Percentiles rank a stretch among this genome's conserved stretches.
Evolutionary conservation across 2,113 vertebrate genomes (phyloP).

Genomic region (Arothron firmamentum): DNA sequence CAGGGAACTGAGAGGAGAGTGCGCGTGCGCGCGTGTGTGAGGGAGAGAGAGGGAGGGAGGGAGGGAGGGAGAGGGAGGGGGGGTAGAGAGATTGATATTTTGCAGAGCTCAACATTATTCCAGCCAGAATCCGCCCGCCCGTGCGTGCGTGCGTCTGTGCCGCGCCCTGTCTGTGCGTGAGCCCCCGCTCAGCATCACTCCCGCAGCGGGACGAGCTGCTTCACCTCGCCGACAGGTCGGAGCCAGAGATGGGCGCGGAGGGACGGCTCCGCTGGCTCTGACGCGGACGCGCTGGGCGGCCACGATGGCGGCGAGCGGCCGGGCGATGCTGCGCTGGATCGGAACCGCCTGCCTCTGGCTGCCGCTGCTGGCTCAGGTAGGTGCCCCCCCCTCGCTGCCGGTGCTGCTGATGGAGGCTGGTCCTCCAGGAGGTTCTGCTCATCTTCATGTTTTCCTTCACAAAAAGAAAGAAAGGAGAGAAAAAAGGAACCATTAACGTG

Average conservation of each 20-base stretch:
- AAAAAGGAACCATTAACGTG: too few relatives aligned
- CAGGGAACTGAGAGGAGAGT: too few relatives aligned
- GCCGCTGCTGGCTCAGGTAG: constrained; percentile 70
- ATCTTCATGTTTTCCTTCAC: too few relatives aligned
- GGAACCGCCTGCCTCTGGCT: constrained; percentile 68
- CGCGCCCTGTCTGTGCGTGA: constrained; percentile 63
- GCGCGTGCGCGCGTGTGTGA: too few relatives aligned
- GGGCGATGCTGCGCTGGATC: constrained; percentile 69
- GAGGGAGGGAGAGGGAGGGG: background rate
- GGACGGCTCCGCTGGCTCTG: constrained; percentile 50
- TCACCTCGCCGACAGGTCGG: constrained; percentile 41
- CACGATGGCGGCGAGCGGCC: constrained; percentile 68
- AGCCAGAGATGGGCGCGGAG: constrained; percentile 60
- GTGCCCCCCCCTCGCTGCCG: constrained; percentile 12
- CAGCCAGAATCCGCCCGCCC: constrained; percentile 9
- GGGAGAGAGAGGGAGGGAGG: background rate
- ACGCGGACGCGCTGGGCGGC: constrained; percentile 57
- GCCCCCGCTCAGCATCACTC: constrained; percentile 29
- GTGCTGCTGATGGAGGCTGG: background rate
- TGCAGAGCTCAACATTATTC: constrained; percentile 63
- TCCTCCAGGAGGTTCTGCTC: too few relatives aligned
- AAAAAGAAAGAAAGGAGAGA: too few relatives aligned
- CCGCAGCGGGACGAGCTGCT: constrained; percentile 19
- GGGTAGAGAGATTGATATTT: constrained; percentile 30
- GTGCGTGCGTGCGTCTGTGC: constrained; percentile 37